Percentiles rank a stretch among this genome's conserved stretches.
phyloP scores from a whole-genome alignment of 2,888 invertebrate genomes.

The Meteorus colon region DNA sequence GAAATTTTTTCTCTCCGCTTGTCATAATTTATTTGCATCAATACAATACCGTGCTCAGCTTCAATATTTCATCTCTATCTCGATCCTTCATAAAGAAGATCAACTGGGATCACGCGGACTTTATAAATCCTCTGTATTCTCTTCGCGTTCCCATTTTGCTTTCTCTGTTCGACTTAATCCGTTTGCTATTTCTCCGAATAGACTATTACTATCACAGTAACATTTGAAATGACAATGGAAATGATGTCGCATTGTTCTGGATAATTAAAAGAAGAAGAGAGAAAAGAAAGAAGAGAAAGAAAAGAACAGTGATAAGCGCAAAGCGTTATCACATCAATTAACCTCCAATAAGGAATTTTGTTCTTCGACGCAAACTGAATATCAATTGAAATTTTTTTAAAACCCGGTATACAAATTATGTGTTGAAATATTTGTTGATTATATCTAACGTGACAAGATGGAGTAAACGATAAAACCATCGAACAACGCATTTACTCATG shows the following conservation, averaged over 20 bases:
- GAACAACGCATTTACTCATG: too few relatives aligned
- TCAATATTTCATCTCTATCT: neutral
- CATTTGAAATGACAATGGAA: neutral
- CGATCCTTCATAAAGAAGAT: neutral
- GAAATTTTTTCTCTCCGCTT: neutral
- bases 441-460: neutral
- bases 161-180: neutral
- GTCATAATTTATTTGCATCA: neutral
- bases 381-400: neutral
- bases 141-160: neutral
- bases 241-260: constrained; percentile 4
- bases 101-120: neutral
- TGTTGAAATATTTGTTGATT: neutral
- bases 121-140: neutral
- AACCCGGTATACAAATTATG: neutral
- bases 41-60: neutral
- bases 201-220: neutral
- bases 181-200: neutral
- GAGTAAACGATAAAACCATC: neutral
- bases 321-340: constrained; percentile 19
- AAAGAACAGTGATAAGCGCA: neutral
- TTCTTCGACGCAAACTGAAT: neutral
- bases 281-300: neutral
- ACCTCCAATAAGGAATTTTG: neutral
- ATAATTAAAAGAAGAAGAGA: neutral